Evolutionary conservation across 2,797 vertebrate species (phyloP), one percentile per base, ranked within the genome.

Genomic region (Thamnophis elegans): DNA sequence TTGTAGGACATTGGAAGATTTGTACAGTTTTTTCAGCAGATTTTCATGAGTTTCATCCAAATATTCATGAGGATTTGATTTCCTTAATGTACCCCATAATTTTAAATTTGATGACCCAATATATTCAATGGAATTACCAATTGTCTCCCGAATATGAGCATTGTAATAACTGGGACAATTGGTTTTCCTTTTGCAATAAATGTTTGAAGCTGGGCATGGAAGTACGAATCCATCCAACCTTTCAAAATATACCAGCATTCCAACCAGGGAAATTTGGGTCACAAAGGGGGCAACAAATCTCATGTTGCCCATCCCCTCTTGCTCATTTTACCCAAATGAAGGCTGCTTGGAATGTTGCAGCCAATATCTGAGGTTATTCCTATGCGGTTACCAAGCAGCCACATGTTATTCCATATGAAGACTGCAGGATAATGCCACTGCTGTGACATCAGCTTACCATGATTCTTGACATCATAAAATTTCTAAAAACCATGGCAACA

Each of bases 1-100:
- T 22, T 47, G 62, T 9, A 95, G 88, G 0, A 47, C 36, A 25
- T 94, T 93, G 20, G 93, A 90, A 8, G 94, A 68, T 53, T 95
- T 73, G 93, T 88, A 60, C 0, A 96, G 89, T 78, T 95, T 93
- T 58, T 87, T 95, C 20, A 14, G 0, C n/a, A 94, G 92, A 1
- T 7, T 91, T 85, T 89, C 89, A 2, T 87, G 86, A 56, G 59
- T 86, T 0, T 20, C 47, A 14, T 73, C n/a, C 88, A 65, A 25
- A 42, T 85, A 28, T 1, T 91, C 42, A 53, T 92, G n/a, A 25
- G 68, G 22, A 3, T 36, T 5, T 11, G 5, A 42, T 10, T 60
- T 18, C 1, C 4, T 90, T 36, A 89, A 87, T 4, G 22, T 11
- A 20, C 87, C 9, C 18, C 53, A 47, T 56, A 9, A 62, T 88